These are phyloP conservation scores for Hydrolagus colliei DNA, from an alignment of 2,797 vertebrate genomes.

Conservation along the genomic window DNA sequence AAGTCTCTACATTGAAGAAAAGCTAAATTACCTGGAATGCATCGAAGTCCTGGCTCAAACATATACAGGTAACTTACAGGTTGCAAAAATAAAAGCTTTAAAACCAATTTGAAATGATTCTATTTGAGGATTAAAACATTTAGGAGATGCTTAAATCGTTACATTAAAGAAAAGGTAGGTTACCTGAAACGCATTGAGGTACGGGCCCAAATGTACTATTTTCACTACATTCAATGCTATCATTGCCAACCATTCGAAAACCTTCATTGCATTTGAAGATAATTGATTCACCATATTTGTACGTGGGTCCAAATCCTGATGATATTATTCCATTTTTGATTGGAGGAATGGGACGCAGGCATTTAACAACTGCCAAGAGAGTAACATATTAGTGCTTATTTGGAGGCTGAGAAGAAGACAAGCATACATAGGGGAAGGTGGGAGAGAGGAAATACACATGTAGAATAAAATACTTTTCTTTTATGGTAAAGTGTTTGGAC, in stretches of 20 bases:
- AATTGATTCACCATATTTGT: neutral
- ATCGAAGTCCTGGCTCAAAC: too few species aligned
- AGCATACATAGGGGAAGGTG: too few species aligned
- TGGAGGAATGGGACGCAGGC: neutral
- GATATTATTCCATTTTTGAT: neutral
- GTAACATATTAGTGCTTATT: neutral
- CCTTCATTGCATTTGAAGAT: neutral
- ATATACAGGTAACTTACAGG: too few species aligned
- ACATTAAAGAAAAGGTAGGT: neutral
- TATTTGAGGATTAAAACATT: too few species aligned
- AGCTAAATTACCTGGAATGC: too few species aligned
- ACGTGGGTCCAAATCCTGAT: neutral
- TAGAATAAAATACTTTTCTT: neutral
- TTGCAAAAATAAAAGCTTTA: too few species aligned
- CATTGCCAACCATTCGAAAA: neutral
- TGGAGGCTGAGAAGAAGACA: too few species aligned
- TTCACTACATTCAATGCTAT: neutral
- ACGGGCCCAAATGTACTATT: neutral
- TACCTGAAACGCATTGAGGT: neutral
- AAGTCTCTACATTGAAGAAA: too few species aligned
- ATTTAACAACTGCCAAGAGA: conserved; percentile 9
- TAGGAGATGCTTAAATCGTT: too few species aligned
- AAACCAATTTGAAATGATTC: too few species aligned
- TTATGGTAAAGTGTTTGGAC: neutral
- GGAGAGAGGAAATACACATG: too few species aligned